Evolutionary conservation across 2,797 vertebrate genomes (phyloP), one percentile per base, ranked within the genome.

Genomic region (Schizopygopsis pylzovi): DNA sequence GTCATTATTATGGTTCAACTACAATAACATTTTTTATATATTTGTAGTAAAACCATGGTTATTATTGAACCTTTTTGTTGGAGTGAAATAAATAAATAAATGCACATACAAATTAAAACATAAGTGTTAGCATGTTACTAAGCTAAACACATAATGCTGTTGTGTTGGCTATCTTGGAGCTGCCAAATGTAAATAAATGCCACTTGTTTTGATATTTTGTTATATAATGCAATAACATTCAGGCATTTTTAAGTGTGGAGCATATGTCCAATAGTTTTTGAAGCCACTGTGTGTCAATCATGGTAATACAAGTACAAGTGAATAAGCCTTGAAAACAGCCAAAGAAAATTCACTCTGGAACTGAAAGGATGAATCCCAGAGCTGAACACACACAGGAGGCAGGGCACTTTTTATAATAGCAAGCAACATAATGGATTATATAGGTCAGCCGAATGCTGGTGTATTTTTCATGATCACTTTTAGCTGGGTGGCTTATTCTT

Each of bases 391-490:
- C 91, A 91, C 94, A 93, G 92, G 93, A 94, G 94, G 92, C 93
- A 94, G 90, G 93, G 91, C 94, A 93, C 90, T 92, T 94, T 94
- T 95, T 94, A 95, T 95, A 95, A 95, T 95, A 94, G 94, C 93
- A 92, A 67, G 68, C 86, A 92, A 95, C 92, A 95, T 96, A 96
- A 96, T 96, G 95, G 95, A 96, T 95, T 95, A 95, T 95, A 87
- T 95, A 94, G 95, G 95, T 96, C 95, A 96, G 85, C 88, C 84
- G 92, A 92, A 94, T 94, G 94, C 93, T 95, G 94, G 94, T 91
- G 92, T 93, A 96, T 96, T 95, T 95, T 95, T 95, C 95, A 95
- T 95, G 93, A 94, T 96, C 95, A 95, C 92, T 95, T 94, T 94
- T 90, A 95, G 91, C 93, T 92, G 92, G 92, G 92, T 91, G 91